These are phyloP conservation scores for Lasioglossum morio DNA, from an alignment of 2,888 invertebrate species.

Conservation along the genomic window DNA sequence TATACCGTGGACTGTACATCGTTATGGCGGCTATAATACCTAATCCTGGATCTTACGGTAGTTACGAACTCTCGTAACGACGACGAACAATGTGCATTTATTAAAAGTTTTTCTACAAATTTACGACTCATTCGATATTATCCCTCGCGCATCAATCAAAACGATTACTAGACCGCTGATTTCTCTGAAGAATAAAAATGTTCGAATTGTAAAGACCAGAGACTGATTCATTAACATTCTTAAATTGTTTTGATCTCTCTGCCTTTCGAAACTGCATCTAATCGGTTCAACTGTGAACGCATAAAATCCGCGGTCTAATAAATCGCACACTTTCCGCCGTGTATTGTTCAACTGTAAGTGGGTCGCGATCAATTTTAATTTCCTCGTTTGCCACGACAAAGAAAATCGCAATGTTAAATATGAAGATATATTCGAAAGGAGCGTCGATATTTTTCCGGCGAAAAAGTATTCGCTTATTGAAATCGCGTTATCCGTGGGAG, in stretches of 20 bases:
- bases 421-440: not conserved
- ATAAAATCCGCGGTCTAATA: too few relatives aligned
- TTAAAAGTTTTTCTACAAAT: not conserved
- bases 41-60: not conserved
- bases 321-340: not conserved
- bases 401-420: not conserved
- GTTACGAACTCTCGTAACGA: not conserved
- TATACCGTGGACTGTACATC: not conserved
- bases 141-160: not conserved
- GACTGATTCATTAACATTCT: too few relatives aligned
- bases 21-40: not conserved
- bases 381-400: not conserved
- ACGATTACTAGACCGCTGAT: not conserved
- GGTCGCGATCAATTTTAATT: not conserved
- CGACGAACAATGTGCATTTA: not conserved
- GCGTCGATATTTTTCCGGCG: not conserved
- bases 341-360: not conserved
- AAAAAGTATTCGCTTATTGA: not conserved
- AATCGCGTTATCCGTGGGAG: not conserved
- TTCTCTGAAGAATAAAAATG: too few relatives aligned
- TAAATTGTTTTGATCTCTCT: too few relatives aligned
- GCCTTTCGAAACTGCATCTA: too few relatives aligned
- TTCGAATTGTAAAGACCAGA: too few relatives aligned
- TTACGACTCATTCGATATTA: not conserved
- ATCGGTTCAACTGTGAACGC: too few relatives aligned